Conservation (phyloP, 2,797 vertebrate species). For the Coregonus suidteri region DNA sequence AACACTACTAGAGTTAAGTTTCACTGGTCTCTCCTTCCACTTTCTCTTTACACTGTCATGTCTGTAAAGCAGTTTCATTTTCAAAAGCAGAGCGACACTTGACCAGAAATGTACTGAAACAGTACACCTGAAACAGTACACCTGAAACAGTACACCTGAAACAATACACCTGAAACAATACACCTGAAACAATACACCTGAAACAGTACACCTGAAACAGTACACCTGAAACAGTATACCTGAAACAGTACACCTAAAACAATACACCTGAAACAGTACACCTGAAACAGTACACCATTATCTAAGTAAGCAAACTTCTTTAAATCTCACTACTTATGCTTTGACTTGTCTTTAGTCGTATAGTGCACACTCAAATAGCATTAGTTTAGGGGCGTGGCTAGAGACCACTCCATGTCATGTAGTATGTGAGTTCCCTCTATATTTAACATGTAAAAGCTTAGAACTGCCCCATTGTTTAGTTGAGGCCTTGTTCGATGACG, state of each 20-base stretch:
- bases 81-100: slow-evolving; percentile 27
- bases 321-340: neutral
- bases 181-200: too few relatives aligned
- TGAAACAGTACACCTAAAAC: too few relatives aligned
- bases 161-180: too few relatives aligned
- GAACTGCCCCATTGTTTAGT: neutral
- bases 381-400: too few relatives aligned
- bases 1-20: neutral
- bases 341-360: neutral
- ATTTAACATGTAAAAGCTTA: neutral
- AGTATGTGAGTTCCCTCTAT: neutral
- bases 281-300: neutral
- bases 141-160: too few relatives aligned
- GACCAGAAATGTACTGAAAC: neutral
- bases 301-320: neutral
- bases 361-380: neutral
- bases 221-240: too few relatives aligned
- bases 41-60: slow-evolving; percentile 51
- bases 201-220: too few relatives aligned
- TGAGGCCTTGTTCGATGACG: neutral
- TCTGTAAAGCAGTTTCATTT: slow-evolving; percentile 60
- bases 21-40: slow-evolving; percentile 38
- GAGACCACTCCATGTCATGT: neutral
- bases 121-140: too few relatives aligned
- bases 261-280: too few relatives aligned